Conservation (phyloP, 2,797 vertebrate genomes). For the Pseudocheirus occidentalis region DNA sequence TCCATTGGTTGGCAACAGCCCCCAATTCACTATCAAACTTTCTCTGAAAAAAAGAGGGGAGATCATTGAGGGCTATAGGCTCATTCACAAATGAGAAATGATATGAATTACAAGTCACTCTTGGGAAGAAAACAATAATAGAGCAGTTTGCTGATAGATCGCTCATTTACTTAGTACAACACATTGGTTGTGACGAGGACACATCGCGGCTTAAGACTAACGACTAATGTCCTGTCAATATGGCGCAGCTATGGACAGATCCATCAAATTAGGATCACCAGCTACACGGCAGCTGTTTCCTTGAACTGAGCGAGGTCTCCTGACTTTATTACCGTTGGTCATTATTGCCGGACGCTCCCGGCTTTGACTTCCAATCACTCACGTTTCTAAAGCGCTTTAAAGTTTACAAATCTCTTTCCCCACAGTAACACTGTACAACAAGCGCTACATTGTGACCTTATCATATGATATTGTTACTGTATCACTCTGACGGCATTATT, state of each 20-base stretch:
- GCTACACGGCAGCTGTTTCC: background rate
- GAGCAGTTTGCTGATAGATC: constrained; percentile 16
- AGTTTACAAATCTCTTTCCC: no score
- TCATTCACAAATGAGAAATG: background rate
- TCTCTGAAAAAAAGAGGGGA: no score
- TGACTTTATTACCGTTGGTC: background rate
- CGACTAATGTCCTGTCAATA: background rate
- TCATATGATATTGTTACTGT: background rate
- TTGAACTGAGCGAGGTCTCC: background rate
- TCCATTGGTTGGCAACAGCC: no score
- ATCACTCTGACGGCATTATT: background rate
- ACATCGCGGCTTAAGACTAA: constrained; percentile 17
- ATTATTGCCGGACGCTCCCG: background rate
- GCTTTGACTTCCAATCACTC: background rate
- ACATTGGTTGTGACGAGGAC: constrained; percentile 14
- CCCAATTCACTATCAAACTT: no score
- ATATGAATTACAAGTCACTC: background rate
- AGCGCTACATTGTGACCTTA: background rate
- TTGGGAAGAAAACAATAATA: background rate
- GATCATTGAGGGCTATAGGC: no score
- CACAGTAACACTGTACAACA: background rate
- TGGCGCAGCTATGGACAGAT: background rate
- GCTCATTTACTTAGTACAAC: constrained; percentile 11
- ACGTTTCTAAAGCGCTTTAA: background rate
- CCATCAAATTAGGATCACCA: background rate